phyloP scores from a whole-genome alignment of 2,113 vertebrate genomes.

The Odocoileus hemionus region DNA sequence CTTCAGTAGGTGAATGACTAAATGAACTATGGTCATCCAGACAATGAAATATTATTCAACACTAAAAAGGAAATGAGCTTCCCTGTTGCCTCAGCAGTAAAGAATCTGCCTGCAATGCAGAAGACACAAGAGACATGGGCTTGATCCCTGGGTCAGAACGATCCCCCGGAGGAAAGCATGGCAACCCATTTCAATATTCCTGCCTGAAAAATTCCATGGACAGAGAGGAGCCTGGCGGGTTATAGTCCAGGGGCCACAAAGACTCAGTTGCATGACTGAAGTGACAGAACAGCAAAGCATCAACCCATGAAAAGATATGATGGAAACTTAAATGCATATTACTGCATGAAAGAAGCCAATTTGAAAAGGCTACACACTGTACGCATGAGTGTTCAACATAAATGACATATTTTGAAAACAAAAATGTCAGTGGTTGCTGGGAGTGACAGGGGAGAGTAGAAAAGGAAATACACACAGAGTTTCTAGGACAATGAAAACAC shows the following conservation, averaged over 20 bases:
- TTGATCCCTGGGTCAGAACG: neutral
- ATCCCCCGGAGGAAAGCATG: neutral
- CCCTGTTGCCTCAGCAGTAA: neutral
- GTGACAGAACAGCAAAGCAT: neutral
- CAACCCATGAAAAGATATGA: neutral
- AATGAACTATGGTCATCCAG: neutral
- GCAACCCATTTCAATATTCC: neutral
- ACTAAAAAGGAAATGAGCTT: neutral
- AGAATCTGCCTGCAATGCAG: neutral
- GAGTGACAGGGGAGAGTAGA: no score
- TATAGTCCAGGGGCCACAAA: neutral
- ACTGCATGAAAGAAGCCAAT: neutral
- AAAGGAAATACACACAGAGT: neutral
- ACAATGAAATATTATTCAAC: neutral
- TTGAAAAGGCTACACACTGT: neutral
- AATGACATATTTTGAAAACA: neutral
- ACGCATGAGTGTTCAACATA: neutral
- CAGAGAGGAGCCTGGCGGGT: neutral
- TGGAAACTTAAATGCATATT: neutral
- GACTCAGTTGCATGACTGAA: neutral
- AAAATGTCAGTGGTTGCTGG: neutral
- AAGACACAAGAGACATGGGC: neutral
- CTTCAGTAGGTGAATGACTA: neutral
- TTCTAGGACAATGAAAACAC: neutral
- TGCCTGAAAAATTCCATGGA: neutral